Percentiles rank a stretch among this genome's conserved stretches.
These are phyloP conservation scores for Chrysotoxum bicinctum DNA, from an alignment of 2,888 invertebrate genomes.

Conservation along the genomic window DNA sequence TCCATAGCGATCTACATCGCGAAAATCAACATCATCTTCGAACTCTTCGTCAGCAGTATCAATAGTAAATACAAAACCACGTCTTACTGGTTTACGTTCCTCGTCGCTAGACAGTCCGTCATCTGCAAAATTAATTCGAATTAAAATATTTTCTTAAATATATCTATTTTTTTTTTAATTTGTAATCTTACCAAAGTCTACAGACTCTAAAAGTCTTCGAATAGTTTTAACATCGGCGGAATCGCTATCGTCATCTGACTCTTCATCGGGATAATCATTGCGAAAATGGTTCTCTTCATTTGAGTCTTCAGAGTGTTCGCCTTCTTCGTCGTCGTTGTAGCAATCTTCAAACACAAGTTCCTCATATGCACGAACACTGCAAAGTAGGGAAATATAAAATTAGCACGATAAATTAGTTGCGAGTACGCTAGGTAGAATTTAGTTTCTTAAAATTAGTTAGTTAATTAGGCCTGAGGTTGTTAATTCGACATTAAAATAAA, in stretches of 20 bases:
- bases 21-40: conserved; percentile 81
- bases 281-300: conserved; percentile 90
- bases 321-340: conserved; percentile 75
- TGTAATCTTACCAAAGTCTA: conserved; percentile 77
- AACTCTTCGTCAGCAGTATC: conserved; percentile 79
- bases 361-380: conserved; percentile 78
- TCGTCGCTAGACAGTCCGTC: conserved; percentile 75
- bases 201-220: conserved; percentile 83
- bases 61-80: conserved; percentile 81
- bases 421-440: too few relatives aligned
- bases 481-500: too few relatives aligned
- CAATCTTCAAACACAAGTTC: conserved; percentile 79
- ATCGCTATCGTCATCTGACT: conserved; percentile 81
- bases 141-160: background rate
- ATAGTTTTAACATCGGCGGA: conserved; percentile 82
- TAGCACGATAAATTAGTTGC: background rate
- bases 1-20: conserved; percentile 85
- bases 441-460: too few relatives aligned
- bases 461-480: too few relatives aligned
- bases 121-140: conserved; percentile 41
- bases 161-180: too few relatives aligned
- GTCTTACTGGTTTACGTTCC: conserved; percentile 75
- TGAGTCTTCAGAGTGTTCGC: conserved; percentile 86
- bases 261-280: conserved; percentile 90
- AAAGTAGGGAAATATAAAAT: background rate